phyloP scores from a whole-genome alignment of 2,888 invertebrate species.

The Dascillus cervinus region DNA sequence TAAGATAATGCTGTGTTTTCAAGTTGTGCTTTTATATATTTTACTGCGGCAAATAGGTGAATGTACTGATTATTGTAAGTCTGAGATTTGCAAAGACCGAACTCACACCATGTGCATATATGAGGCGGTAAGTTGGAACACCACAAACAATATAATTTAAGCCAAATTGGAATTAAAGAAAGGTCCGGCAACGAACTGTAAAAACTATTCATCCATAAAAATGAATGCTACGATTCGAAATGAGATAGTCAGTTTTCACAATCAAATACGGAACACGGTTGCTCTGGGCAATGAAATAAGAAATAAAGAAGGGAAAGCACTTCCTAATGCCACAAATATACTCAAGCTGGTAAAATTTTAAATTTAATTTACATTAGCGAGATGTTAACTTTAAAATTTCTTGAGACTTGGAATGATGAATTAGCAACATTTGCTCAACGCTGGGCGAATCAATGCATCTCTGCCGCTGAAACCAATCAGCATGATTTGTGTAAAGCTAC shows the following conservation, averaged over 20 bases:
- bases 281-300: constrained; percentile 5
- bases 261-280: constrained; percentile 4
- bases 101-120: constrained; percentile 9
- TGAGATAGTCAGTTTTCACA: constrained; percentile 4
- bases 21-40: too few species aligned
- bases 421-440: constrained; percentile 7
- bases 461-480: not conserved
- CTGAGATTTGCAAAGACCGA: constrained; percentile 7
- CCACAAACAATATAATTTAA: too few species aligned
- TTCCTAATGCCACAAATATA: constrained; percentile 4
- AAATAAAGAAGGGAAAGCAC: constrained; percentile 2
- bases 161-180: not conserved
- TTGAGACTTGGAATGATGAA: constrained; percentile 8
- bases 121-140: constrained; percentile 7
- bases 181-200: constrained; percentile 1
- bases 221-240: constrained; percentile 1
- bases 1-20: too few species aligned
- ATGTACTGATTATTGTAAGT: constrained; percentile 4
- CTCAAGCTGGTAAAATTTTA: constrained; percentile 3
- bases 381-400: too few species aligned
- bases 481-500: constrained; percentile 5
- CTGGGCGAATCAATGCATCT: constrained; percentile 8
- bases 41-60: not conserved
- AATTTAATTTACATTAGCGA: too few species aligned
- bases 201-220: constrained; percentile 1